Percentiles rank a stretch among this genome's conserved stretches.
phyloP scores from a whole-genome alignment of 2,888 invertebrate species.

The Oligia latruncula region DNA sequence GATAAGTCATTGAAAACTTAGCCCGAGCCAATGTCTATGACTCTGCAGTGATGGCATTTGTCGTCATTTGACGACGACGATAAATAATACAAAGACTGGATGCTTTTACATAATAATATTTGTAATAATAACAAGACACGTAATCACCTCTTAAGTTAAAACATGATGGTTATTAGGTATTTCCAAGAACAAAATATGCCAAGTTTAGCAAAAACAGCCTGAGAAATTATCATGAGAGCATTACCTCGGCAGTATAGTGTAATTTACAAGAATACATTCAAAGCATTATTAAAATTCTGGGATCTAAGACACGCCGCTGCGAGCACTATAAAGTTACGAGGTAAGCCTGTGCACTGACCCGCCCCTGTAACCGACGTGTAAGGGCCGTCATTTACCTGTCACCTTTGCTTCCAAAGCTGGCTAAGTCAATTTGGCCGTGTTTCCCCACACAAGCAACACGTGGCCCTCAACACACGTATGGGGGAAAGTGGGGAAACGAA shows the following conservation, averaged over 20 bases:
- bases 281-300: background rate
- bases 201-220: background rate
- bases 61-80: background rate
- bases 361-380: constrained; percentile 35
- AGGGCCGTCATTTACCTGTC: constrained; percentile 54
- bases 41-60: constrained; percentile 10
- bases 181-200: background rate
- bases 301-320: constrained; percentile 10
- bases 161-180: background rate
- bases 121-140: constrained; percentile 8
- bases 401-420: constrained; percentile 52
- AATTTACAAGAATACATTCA: background rate
- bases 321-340: constrained; percentile 18
- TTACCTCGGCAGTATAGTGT: background rate
- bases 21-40: constrained; percentile 5
- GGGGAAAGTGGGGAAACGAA: constrained; percentile 29
- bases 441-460: constrained; percentile 61
- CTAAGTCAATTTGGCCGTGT: constrained; percentile 50
- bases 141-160: constrained; percentile 10
- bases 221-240: background rate
- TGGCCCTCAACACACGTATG: constrained; percentile 39
- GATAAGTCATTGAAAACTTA: constrained; percentile 32
- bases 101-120: constrained; percentile 10
- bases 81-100: constrained; percentile 21
- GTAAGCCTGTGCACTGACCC: constrained; percentile 46